phyloP scores from a whole-genome alignment of 2,888 invertebrate species.

The Pammene fasciana region DNA sequence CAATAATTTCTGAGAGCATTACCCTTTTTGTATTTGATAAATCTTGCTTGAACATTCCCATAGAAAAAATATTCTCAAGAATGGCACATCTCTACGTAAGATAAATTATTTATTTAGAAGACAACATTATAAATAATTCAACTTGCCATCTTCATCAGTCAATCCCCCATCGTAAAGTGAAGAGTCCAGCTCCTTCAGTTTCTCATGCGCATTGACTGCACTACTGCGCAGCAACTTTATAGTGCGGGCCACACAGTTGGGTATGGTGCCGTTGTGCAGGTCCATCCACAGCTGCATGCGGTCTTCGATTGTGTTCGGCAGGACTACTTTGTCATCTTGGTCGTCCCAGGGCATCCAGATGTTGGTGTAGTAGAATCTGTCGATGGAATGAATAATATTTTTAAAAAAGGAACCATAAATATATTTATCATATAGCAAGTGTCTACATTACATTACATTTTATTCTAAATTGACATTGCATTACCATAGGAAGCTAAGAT shows the following conservation, averaged over 20 bases:
- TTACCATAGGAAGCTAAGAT: too few species aligned
- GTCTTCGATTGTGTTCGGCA: conserved; percentile 75
- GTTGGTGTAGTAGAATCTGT: conserved; percentile 85
- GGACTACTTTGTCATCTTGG: conserved; percentile 83
- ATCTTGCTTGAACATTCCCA: too few species aligned
- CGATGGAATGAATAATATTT: conserved; percentile 25
- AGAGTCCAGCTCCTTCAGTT: conserved; percentile 69
- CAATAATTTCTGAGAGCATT: too few species aligned
- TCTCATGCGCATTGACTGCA: conserved; percentile 73
- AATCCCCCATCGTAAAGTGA: conserved; percentile 71
- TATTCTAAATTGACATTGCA: too few species aligned
- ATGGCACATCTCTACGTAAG: too few species aligned
- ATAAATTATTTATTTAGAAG: too few species aligned
- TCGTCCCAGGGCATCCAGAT: conserved; percentile 89
- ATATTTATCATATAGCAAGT: too few species aligned
- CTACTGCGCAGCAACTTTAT: conserved; percentile 67
- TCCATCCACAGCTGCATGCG: conserved; percentile 77
- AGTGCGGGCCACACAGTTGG: conserved; percentile 63
- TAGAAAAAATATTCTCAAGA: too few species aligned
- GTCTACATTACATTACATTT: too few species aligned
- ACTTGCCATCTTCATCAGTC: conserved; percentile 73
- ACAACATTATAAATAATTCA: too few species aligned
- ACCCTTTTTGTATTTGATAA: too few species aligned
- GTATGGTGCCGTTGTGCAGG: conserved; percentile 71
- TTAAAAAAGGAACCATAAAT: too few species aligned